phyloP scores from a whole-genome alignment of 2,113 vertebrate genomes.

The Haemorhous mexicanus region DNA sequence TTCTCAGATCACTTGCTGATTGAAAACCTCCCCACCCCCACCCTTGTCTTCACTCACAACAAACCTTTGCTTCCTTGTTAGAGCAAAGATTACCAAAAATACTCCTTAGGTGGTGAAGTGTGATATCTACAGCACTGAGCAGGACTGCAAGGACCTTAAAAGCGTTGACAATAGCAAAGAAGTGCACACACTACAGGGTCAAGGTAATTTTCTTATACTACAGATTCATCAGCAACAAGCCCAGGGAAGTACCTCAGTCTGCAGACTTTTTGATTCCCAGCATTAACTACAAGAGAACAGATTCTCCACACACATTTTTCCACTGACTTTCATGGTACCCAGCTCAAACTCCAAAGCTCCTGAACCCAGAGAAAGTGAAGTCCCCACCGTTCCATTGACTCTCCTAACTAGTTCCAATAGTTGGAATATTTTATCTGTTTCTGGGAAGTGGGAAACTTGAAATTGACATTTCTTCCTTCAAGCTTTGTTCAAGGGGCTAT shows the following conservation, averaged over 20 bases:
- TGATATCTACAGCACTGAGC: neutral
- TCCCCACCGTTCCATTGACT: neutral
- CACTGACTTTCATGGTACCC: neutral
- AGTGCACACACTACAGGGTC: neutral
- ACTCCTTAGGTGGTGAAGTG: neutral
- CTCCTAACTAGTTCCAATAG: neutral
- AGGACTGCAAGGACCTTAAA: neutral
- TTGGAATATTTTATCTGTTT: neutral
- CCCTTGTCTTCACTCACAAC: conserved; percentile 7
- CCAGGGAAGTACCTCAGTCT: neutral
- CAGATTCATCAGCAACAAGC: neutral
- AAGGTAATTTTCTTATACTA: conserved; percentile 12
- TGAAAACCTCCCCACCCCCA: conserved; percentile 14
- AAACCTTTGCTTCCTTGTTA: conserved; percentile 49
- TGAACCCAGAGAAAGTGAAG: neutral
- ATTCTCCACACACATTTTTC: neutral
- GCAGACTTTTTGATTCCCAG: neutral
- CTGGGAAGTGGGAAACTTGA: neutral
- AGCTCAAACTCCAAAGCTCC: neutral
- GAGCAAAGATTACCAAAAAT: conserved; percentile 47
- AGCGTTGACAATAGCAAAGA: neutral
- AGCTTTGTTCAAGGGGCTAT: neutral
- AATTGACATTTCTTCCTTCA: neutral
- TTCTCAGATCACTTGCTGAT: conserved; percentile 55
- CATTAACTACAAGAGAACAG: neutral